A percentile compares a stretch with the other conserved stretches of the same genome.
These are phyloP conservation scores for Ericerus pela DNA, from an alignment of 1,140 invertebrate genomes.

Conservation along the genomic window DNA sequence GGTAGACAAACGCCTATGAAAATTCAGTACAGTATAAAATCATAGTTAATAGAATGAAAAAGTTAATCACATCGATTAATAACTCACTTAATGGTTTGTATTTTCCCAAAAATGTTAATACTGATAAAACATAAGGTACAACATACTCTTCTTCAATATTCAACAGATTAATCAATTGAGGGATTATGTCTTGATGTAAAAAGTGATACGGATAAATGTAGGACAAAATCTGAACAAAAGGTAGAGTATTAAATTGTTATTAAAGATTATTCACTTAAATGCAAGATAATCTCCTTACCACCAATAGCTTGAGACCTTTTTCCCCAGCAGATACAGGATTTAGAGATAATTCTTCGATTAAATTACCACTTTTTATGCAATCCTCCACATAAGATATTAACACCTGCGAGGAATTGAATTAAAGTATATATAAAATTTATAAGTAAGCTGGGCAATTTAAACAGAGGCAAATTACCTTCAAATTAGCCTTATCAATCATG, in stretches of 20 bases:
- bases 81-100: constrained; percentile 56
- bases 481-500: constrained; percentile 80
- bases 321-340: constrained; percentile 65
- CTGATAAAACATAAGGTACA: constrained; percentile 62
- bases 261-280: background rate
- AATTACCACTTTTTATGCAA: constrained; percentile 47
- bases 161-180: constrained; percentile 60
- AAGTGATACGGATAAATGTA: constrained; percentile 88
- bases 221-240: constrained; percentile 49
- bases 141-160: constrained; percentile 66
- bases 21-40: constrained; percentile 19
- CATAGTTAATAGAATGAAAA: constrained; percentile 1
- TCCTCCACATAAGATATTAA: constrained; percentile 54
- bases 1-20: constrained; percentile 53
- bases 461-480: constrained; percentile 36
- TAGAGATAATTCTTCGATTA: constrained; percentile 58
- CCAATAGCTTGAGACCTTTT: constrained; percentile 62
- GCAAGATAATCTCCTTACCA: constrained; percentile 32
- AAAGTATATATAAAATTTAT: background rate
- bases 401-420: constrained; percentile 32
- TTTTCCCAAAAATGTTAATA: constrained; percentile 76
- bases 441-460: background rate
- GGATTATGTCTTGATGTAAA: constrained; percentile 66
- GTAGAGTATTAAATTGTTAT: background rate
- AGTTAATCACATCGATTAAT: background rate